Percentiles rank a stretch among this genome's conserved stretches.
Conservation (phyloP, 2,113 vertebrate genomes). For the Acrocephalus kingi region DNA sequence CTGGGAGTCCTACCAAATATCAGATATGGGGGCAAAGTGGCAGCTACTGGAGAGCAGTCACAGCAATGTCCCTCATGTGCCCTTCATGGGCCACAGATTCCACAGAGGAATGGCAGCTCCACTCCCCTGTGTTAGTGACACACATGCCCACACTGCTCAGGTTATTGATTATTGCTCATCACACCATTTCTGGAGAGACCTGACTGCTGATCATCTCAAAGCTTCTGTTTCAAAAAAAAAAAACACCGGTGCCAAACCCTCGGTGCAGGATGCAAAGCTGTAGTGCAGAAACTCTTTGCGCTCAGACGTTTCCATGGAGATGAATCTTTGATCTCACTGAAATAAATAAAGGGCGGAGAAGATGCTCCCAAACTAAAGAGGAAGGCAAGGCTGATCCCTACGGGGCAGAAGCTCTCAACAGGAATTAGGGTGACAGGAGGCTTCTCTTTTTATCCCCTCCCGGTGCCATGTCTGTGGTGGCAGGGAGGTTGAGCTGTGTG, state of each 20-base stretch:
- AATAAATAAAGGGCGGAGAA: conserved; percentile 39
- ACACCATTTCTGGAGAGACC: not conserved
- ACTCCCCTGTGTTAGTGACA: not conserved
- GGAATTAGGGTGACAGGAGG: not conserved
- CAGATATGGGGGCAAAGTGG: not conserved
- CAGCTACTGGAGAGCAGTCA: accelerated
- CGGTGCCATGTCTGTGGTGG: not conserved
- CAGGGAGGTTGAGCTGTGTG: not conserved
- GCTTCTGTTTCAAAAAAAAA: not conserved
- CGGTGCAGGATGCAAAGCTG: not conserved
- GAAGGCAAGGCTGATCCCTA: not conserved
- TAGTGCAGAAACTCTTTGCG: conserved; percentile 46
- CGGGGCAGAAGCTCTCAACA: not conserved
- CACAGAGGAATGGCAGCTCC: accelerated
- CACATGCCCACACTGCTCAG: accelerated
- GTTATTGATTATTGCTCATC: not conserved
- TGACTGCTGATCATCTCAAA: not conserved
- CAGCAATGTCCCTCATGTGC: not conserved
- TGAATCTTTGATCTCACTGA: conserved; percentile 55
- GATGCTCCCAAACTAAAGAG: conserved; percentile 24
- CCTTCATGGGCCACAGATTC: not conserved
- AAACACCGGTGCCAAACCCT: not conserved
- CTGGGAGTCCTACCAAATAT: not conserved
- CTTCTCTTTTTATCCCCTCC: not conserved
- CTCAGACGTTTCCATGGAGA: conserved; percentile 75